Evolutionary conservation across 1,140 invertebrate genomes (phyloP).

Genomic region (Trichonephila clavata): DNA sequence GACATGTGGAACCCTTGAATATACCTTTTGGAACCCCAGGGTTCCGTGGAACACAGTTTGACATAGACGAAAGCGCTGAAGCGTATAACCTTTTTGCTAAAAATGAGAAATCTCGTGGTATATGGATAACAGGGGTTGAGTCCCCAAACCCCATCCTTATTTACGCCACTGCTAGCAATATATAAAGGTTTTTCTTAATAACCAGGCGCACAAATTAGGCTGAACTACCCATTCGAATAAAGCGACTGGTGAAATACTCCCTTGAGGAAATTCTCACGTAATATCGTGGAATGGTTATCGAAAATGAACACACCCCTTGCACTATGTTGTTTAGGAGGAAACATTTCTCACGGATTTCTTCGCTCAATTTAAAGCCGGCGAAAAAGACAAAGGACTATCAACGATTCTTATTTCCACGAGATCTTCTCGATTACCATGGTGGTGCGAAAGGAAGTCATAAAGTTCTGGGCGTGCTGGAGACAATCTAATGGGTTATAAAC

Average conservation of each 20-base stretch:
- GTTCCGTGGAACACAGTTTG: too few species aligned
- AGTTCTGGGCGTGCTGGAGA: background rate
- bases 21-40: too few species aligned
- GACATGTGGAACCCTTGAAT: too few species aligned
- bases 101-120: too few species aligned
- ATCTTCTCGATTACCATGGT: background rate
- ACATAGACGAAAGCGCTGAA: too few species aligned
- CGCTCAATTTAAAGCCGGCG: background rate
- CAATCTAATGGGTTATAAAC: conserved; percentile 32
- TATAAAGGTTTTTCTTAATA: too few species aligned
- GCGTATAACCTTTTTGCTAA: too few species aligned
- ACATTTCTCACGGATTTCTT: conserved; percentile 5
- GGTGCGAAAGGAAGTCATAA: conserved; percentile 4
- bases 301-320: background rate
- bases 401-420: background rate
- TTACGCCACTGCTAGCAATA: too few species aligned
- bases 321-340: background rate
- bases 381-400: conserved; percentile 7
- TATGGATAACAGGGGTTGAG: too few species aligned
- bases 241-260: background rate
- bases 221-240: background rate
- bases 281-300: background rate
- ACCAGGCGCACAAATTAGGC: too few species aligned
- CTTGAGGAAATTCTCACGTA: background rate
- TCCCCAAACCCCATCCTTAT: too few species aligned